Conservation (phyloP, 2,113 vertebrate species). For the Otis tarda region DNA sequence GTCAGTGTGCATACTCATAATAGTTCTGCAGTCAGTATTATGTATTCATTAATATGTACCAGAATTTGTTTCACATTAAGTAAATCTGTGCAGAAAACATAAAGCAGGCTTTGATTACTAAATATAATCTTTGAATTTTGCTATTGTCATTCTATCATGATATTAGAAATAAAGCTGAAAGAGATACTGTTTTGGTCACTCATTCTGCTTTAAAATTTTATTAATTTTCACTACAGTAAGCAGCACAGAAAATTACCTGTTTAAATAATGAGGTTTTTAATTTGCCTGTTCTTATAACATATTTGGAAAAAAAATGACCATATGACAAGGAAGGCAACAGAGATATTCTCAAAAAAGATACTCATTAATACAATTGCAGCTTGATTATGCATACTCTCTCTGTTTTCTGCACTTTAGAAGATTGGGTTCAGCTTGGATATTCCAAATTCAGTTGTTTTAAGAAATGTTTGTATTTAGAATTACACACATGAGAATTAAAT, state of each 20-base stretch:
- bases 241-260: background rate
- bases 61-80: conserved; percentile 22
- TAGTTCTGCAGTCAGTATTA: conserved; percentile 9
- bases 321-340: background rate
- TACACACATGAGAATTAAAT: background rate
- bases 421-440: background rate
- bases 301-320: background rate
- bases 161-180: background rate
- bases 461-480: background rate
- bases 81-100: background rate
- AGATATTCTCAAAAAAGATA: background rate
- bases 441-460: background rate
- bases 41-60: background rate
- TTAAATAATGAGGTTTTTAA: background rate
- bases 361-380: background rate
- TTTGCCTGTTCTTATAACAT: background rate
- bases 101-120: background rate
- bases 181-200: background rate
- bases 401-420: background rate
- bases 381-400: background rate
- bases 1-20: background rate
- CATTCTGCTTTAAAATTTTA: background rate
- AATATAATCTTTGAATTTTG: background rate
- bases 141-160: background rate
- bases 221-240: background rate